These are phyloP conservation scores for Crocuta crocuta DNA, from an alignment of 2,113 vertebrate genomes.

Conservation along the genomic window DNA sequence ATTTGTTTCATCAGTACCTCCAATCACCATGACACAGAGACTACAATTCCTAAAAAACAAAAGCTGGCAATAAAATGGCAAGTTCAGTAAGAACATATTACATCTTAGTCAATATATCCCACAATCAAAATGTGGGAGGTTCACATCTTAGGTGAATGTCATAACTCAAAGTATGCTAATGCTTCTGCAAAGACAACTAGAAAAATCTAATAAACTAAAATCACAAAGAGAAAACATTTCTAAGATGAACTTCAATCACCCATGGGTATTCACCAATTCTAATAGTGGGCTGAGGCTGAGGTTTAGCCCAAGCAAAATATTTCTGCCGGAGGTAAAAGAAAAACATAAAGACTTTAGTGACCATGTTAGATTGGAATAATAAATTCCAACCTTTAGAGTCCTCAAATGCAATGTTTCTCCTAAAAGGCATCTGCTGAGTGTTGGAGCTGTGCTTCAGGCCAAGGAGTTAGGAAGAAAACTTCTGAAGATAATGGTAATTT, in stretches of 20 bases:
- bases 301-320: background rate
- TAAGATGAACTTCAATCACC: background rate
- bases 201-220: slow-evolving; percentile 36
- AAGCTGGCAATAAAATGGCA: background rate
- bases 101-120: background rate
- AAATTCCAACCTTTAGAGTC: background rate
- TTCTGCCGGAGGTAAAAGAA: background rate
- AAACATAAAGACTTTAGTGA: background rate
- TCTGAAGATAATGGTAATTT: background rate
- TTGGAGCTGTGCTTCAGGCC: background rate
- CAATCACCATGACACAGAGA: background rate
- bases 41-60: background rate
- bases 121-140: background rate
- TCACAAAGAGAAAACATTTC: background rate
- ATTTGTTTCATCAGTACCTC: background rate
- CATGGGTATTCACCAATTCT: background rate
- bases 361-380: background rate
- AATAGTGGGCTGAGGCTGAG: background rate
- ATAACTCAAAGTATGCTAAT: background rate
- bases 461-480: background rate
- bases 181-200: background rate
- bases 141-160: background rate
- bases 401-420: background rate
- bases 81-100: slow-evolving; percentile 14
- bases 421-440: background rate